phyloP scores from a whole-genome alignment of 2,888 invertebrate species.

The Drosophila nigritarsus region DNA sequence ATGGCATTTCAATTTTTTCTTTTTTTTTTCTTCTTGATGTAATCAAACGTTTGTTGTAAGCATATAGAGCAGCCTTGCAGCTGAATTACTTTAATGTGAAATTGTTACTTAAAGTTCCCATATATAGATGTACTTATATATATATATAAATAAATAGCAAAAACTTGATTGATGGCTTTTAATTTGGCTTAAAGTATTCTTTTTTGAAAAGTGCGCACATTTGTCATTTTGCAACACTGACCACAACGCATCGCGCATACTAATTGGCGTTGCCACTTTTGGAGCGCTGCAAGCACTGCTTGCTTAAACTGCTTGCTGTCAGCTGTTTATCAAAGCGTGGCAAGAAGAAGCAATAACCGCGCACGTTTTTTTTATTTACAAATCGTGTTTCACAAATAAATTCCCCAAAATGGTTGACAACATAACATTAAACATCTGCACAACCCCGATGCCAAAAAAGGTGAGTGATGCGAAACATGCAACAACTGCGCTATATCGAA shows the following conservation, averaged over 20 bases:
- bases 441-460: constrained; percentile 42
- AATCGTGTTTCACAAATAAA: constrained; percentile 26
- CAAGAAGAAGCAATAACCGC: constrained; percentile 47
- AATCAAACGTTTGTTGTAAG: constrained; percentile 47
- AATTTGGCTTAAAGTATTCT: background rate
- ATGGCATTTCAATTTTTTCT: constrained; percentile 41
- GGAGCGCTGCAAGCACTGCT: background rate
- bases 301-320: constrained; percentile 23
- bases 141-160: constrained; percentile 23
- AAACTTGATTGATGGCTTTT: background rate
- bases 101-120: constrained; percentile 61
- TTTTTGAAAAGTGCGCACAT: constrained; percentile 27
- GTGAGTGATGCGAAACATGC: constrained; percentile 33
- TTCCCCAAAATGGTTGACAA: constrained; percentile 53
- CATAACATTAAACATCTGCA: constrained; percentile 75
- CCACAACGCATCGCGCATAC: background rate
- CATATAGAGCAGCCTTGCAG: constrained; percentile 27
- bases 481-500: background rate
- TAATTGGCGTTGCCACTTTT: constrained; percentile 5
- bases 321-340: constrained; percentile 31
- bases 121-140: constrained; percentile 12
- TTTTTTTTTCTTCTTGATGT: constrained; percentile 54
- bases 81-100: constrained; percentile 48
- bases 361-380: constrained; percentile 69
- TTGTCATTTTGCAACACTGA: background rate